Evolutionary conservation across 2,113 vertebrate genomes (phyloP), one percentile per base, ranked within the genome.

Genomic region (Erythrocebus patas): DNA sequence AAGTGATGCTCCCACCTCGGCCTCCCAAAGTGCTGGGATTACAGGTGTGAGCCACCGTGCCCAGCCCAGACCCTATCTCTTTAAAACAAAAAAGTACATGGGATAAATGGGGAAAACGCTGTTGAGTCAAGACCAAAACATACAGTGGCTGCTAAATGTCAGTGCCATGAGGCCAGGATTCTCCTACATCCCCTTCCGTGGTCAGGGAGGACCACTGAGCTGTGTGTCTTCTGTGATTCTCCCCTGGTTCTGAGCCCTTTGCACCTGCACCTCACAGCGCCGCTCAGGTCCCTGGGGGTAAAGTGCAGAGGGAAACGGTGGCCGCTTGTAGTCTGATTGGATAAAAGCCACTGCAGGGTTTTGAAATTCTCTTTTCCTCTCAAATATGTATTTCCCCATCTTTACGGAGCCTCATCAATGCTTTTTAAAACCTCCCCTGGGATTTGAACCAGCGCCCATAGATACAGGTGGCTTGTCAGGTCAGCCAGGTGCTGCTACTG

Each of bases 111-210:
- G 72, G 61, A 76, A 80, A 70, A 50, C 25, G 59, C 72, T 82
- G 43, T 83, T 72, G 75, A 91, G 52, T 79, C 20, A n/a, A 92
- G 38, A 70, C 48, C 11, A 57, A 30, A 68, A 55, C n/a, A 66
- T 64, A 25, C 57, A 18, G 45, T 14, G 73, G 40, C 70, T 75
- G 72, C 35, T 38, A 1, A 50, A 32, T 0, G 1, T 50, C 32
- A 86, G n/a, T 48, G 27, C 23, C 35, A 1, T 35, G 66, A 82
- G 52, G 20, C 73, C 17, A 57, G 57, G n/a, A 25, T 70, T 87
- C 57, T 55, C 73, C 38, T 0, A 0, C 1, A 0, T 38, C 18
- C 8, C 45, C 38, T n/a, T 16, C 22, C 2, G 12, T 18, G 14
- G 50, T 55, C 40, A 8, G 48, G 80, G 40, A 76, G 50, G 80